These are phyloP conservation scores for Antitype chi DNA, from an alignment of 2,888 invertebrate genomes.

Conservation along the genomic window DNA sequence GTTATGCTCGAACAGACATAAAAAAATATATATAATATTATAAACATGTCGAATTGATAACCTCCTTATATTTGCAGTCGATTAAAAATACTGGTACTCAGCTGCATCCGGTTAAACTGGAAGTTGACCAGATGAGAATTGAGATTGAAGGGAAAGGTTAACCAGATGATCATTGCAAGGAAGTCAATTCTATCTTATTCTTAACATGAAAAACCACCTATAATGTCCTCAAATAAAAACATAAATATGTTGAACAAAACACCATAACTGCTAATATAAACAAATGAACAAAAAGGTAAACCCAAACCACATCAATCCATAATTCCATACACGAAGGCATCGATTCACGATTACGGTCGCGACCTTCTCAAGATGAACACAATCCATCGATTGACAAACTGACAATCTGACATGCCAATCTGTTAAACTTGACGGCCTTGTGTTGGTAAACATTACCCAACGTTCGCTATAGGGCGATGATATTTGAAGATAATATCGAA, in stretches of 20 bases:
- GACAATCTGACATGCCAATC: conserved; percentile 22
- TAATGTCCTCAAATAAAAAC: background rate
- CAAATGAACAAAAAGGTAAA: background rate
- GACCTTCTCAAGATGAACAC: conserved; percentile 48
- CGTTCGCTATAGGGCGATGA: background rate
- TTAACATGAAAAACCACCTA: background rate
- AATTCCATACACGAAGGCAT: background rate
- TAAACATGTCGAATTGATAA: too few species aligned
- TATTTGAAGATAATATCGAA: background rate
- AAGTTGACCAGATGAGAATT: too few species aligned
- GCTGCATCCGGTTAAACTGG: too few species aligned
- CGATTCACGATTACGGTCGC: conserved; percentile 1
- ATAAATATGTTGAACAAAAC: background rate
- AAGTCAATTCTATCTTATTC: background rate
- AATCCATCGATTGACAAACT: conserved; percentile 37
- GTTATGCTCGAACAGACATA: too few species aligned
- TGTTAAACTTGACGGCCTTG: conserved; percentile 32
- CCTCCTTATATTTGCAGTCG: too few species aligned
- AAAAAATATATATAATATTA: too few species aligned
- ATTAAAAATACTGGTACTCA: too few species aligned
- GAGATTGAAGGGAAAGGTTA: too few species aligned
- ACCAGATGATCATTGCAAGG: too few species aligned
- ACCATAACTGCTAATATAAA: background rate
- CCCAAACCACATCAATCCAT: background rate
- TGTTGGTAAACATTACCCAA: conserved; percentile 39